These are phyloP conservation scores for Diprion similis DNA, from an alignment of 1,140 invertebrate genomes.

Conservation along the genomic window DNA sequence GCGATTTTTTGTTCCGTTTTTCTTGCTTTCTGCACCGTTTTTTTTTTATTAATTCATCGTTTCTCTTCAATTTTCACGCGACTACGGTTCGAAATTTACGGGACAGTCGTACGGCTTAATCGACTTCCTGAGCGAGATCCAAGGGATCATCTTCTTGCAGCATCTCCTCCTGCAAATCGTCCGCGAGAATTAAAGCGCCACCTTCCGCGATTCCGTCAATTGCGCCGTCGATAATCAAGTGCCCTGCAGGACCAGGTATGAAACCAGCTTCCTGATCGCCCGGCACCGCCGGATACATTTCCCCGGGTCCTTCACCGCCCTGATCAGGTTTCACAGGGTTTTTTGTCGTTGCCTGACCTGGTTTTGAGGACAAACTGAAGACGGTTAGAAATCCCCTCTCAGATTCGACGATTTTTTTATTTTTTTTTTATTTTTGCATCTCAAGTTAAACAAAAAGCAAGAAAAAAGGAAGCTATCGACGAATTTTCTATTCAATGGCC, in stretches of 20 bases:
- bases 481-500: background rate
- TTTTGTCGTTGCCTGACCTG: conserved; percentile 36
- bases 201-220: conserved; percentile 32
- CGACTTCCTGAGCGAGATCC: background rate
- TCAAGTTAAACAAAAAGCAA: background rate
- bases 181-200: conserved; percentile 11
- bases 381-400: background rate
- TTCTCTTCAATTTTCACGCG: background rate
- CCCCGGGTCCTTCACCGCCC: conserved; percentile 30
- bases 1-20: background rate
- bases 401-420: background rate
- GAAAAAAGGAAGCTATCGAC: too few relatives aligned
- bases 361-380: conserved; percentile 5
- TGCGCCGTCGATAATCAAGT: conserved; percentile 10
- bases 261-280: conserved; percentile 20
- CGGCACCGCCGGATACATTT: background rate
- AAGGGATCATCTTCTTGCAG: background rate
- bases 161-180: background rate
- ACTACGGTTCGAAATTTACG: too few relatives aligned
- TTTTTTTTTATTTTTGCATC: too few relatives aligned
- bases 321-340: conserved; percentile 34
- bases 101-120: background rate
- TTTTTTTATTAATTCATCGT: background rate
- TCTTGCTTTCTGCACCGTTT: background rate
- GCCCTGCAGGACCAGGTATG: conserved; percentile 20